These are phyloP conservation scores for Megastigmus dorsalis DNA, from an alignment of 2,888 invertebrate genomes.

Conservation along the genomic window DNA sequence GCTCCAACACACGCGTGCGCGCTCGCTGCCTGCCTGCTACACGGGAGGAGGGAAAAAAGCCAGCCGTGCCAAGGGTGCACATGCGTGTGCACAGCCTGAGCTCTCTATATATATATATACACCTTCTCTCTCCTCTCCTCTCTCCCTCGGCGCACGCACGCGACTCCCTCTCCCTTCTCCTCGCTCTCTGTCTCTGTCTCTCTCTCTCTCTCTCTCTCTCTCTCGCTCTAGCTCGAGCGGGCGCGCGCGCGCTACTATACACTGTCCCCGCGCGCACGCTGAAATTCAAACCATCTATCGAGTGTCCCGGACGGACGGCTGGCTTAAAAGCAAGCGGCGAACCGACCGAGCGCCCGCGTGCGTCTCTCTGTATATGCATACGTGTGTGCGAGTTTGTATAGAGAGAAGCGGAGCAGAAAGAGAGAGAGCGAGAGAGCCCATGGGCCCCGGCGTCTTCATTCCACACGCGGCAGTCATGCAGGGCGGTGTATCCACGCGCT, in stretches of 20 bases:
- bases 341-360: not conserved
- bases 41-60: too few species aligned
- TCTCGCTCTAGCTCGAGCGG: not conserved
- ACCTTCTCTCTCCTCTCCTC: too few species aligned
- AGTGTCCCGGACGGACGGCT: slow-evolving; percentile 15
- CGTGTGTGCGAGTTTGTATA: slow-evolving; percentile 41
- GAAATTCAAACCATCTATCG: slow-evolving; percentile 53
- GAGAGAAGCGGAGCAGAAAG: too few species aligned
- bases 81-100: too few species aligned
- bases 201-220: slow-evolving; percentile 18
- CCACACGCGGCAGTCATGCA: slow-evolving; percentile 71
- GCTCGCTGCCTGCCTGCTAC: too few species aligned
- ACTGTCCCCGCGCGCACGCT: slow-evolving; percentile 39
- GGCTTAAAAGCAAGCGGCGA: too few species aligned
- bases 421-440: not conserved
- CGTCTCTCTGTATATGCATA: slow-evolving; percentile 4
- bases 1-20: too few species aligned
- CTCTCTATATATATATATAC: too few species aligned
- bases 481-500: slow-evolving; percentile 69
- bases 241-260: slow-evolving; percentile 49
- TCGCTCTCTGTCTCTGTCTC: slow-evolving; percentile 35
- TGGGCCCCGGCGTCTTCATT: slow-evolving; percentile 54
- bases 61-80: too few species aligned
- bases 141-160: too few species aligned
- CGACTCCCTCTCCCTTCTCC: slow-evolving; percentile 45